Evolutionary conservation across 2,888 invertebrate species (phyloP).

Genomic region (Hypercompe scribonia): DNA sequence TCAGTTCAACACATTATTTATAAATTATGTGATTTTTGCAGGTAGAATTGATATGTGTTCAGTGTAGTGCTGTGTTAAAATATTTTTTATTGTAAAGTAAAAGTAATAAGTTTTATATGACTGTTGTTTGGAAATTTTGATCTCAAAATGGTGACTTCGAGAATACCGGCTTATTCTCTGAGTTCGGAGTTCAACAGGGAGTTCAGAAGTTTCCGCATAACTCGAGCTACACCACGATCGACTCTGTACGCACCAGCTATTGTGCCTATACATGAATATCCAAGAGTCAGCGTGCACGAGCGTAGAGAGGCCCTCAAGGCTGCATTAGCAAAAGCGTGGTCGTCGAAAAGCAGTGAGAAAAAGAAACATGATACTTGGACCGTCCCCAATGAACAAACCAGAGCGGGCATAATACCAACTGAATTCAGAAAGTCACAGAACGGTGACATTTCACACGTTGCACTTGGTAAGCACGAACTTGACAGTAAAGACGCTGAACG

Average conservation of each 20-base stretch:
- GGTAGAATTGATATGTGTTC: slow-evolving; percentile 85
- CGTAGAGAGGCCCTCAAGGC: slow-evolving; percentile 84
- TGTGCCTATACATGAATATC: slow-evolving; percentile 88
- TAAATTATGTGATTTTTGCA: slow-evolving; percentile 56
- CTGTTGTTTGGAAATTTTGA: slow-evolving; percentile 82
- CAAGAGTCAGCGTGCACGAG: slow-evolving; percentile 86
- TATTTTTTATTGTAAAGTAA: slow-evolving; percentile 74
- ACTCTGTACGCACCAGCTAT: slow-evolving; percentile 84
- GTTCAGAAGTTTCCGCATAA: slow-evolving; percentile 87
- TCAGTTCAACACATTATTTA: slow-evolving; percentile 71
- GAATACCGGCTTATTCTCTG: slow-evolving; percentile 88
- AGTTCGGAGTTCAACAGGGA: slow-evolving; percentile 88
- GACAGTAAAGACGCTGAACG: slow-evolving; percentile 79
- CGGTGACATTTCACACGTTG: slow-evolving; percentile 76
- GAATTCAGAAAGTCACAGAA: slow-evolving; percentile 74
- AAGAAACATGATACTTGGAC: slow-evolving; percentile 83
- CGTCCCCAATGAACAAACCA: slow-evolving; percentile 74
- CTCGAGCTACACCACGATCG: slow-evolving; percentile 83
- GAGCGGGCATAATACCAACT: slow-evolving; percentile 72
- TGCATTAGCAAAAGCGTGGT: slow-evolving; percentile 83
- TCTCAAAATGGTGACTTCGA: slow-evolving; percentile 88
- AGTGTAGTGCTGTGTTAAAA: slow-evolving; percentile 77
- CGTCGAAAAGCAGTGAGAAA: slow-evolving; percentile 79
- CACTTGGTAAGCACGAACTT: slow-evolving; percentile 79
- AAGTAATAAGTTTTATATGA: slow-evolving; percentile 57